Evolutionary conservation across 2,113 vertebrate genomes (phyloP).

Genomic region (Ia io): DNA sequence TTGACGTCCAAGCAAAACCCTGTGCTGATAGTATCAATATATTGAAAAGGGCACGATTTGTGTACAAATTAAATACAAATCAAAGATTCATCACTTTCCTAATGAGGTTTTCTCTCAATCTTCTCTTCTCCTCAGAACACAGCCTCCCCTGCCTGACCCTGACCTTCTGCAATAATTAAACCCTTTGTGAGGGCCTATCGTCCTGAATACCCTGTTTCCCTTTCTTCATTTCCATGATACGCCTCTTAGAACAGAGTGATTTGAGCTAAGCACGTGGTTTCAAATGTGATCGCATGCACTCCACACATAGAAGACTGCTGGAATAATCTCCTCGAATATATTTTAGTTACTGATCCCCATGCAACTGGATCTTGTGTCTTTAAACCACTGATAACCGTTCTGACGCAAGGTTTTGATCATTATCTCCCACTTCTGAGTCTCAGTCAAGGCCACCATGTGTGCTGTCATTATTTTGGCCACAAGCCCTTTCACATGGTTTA

Average conservation of each 20-base stretch:
- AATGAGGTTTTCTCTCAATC: constrained; percentile 23
- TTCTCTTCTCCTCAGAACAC: neutral
- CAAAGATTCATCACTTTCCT: neutral
- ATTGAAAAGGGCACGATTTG: neutral
- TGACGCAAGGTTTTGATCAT: constrained; percentile 18
- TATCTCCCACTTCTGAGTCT: neutral
- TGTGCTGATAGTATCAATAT: neutral
- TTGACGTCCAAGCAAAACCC: neutral
- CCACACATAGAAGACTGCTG: neutral
- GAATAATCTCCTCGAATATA: constrained; percentile 15
- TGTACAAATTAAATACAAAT: neutral
- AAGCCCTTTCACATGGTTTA: constrained; percentile 50
- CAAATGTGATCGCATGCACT: constrained; percentile 16
- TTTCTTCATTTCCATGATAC: neutral
- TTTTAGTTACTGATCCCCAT: constrained; percentile 1
- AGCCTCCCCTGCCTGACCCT: constrained; percentile 57
- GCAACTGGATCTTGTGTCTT: constrained; percentile 28
- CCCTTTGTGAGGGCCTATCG: neutral
- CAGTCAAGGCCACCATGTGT: neutral
- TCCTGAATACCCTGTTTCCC: neutral
- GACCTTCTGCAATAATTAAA: constrained; percentile 79
- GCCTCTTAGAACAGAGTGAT: constrained; percentile 39
- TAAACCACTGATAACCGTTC: neutral
- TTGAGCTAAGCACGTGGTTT: neutral
- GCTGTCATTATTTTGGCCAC: neutral